A percentile compares a stretch with the other conserved stretches of the same genome.
These are phyloP conservation scores for Drosophila paramelanica DNA, from an alignment of 2,888 invertebrate genomes.

Conservation along the genomic window DNA sequence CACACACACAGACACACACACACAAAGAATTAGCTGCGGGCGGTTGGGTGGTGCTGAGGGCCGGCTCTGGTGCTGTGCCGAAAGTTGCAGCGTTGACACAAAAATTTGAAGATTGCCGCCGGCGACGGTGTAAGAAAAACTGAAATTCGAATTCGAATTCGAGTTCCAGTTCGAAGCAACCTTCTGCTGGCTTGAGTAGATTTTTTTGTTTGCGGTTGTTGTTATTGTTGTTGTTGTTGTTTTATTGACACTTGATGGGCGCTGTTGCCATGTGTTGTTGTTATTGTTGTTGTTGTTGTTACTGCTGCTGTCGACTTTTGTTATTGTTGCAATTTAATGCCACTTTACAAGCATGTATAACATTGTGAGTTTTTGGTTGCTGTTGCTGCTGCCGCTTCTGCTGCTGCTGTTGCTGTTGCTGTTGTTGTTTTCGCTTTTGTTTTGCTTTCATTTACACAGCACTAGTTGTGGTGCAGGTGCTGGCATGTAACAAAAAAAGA, in stretches of 20 bases:
- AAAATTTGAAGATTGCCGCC: conserved; percentile 49
- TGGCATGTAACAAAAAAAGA: conserved; percentile 25
- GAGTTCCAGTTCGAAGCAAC: conserved; percentile 41
- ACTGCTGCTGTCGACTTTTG: conserved; percentile 33
- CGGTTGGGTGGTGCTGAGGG: conserved; percentile 11
- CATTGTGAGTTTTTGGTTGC: conserved; percentile 46
- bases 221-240: conserved; percentile 21
- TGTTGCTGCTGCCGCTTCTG: conserved; percentile 1
- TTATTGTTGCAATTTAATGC: conserved; percentile 69
- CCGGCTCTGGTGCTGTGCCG: conserved; percentile 2
- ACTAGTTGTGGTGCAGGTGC: conserved; percentile 34
- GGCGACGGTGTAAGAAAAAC: conserved; percentile 40
- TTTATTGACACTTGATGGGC: conserved; percentile 60
- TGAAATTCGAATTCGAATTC: conserved; percentile 42
- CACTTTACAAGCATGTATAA: conserved; percentile 64
- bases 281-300: conserved; percentile 4
- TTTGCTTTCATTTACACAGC: conserved; percentile 51
- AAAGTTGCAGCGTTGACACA: conserved; percentile 50
- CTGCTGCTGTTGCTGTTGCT: not conserved
- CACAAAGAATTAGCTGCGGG: conserved; percentile 22
- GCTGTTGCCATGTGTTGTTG: conserved; percentile 38
- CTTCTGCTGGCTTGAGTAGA: conserved; percentile 47
- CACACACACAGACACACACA: conserved; percentile 1
- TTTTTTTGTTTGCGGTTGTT: conserved; percentile 17
- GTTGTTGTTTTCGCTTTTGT: conserved; percentile 36